A percentile compares a stretch with the other conserved stretches of the same genome.
Evolutionary conservation across 2,113 vertebrate species (phyloP).

Genomic region (Seriola rivoliana): DNA sequence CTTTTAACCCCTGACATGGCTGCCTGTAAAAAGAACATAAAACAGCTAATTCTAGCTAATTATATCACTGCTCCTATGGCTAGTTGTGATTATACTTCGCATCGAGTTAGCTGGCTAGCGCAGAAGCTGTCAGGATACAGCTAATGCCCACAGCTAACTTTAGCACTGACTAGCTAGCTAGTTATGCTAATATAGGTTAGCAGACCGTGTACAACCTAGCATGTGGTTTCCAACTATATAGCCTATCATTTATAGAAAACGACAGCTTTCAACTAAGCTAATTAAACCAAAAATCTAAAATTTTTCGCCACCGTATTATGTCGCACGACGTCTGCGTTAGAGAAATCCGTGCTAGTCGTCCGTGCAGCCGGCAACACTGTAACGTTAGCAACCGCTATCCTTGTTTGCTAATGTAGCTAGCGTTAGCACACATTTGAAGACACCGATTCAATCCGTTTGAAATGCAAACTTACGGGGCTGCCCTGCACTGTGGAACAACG

Average conservation of each 20-base stretch:
- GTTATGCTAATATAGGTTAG: constrained; percentile 20
- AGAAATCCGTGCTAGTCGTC: not conserved
- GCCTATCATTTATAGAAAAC: not conserved
- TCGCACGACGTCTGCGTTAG: not conserved
- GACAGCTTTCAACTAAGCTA: fast-evolving
- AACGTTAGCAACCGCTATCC: constrained; percentile 47
- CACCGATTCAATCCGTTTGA: constrained; percentile 33
- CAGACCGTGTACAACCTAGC: constrained; percentile 14
- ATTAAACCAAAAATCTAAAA: fast-evolving
- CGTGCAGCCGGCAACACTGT: constrained; percentile 15
- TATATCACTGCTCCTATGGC: not conserved
- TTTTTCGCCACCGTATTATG: not conserved
- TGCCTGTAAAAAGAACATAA: constrained; percentile 26
- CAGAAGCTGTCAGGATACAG: not conserved
- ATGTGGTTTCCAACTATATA: not conserved
- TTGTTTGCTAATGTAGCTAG: constrained; percentile 63
- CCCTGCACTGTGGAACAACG: constrained; percentile 32
- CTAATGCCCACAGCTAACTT: constrained; percentile 28
- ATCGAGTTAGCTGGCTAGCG: constrained; percentile 50
- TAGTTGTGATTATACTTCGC: constrained; percentile 36
- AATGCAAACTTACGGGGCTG: constrained; percentile 63
- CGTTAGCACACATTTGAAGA: constrained; percentile 56
- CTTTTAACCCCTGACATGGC: constrained; percentile 96
- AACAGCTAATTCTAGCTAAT: not conserved
- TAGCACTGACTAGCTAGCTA: constrained; percentile 17